These are phyloP conservation scores for Zaprionus kolodkinae DNA, from an alignment of 1,140 invertebrate species.

Conservation along the genomic window DNA sequence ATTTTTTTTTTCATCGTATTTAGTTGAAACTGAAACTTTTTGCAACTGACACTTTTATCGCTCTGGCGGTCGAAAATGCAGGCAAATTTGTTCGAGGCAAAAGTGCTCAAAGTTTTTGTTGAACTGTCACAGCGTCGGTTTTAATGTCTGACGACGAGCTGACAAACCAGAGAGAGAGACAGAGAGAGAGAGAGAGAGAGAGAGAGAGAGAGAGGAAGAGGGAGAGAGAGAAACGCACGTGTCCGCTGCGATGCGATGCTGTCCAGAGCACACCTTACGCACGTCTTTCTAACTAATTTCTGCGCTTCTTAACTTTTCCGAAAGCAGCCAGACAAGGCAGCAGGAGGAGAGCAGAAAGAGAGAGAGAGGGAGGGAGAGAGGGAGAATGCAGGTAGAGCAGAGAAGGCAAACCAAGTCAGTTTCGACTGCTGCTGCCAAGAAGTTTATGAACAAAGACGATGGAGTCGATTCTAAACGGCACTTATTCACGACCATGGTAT, in stretches of 20 bases:
- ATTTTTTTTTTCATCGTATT: conserved; percentile 14
- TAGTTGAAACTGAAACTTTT: conserved; percentile 52
- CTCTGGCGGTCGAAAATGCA: conserved; percentile 56
- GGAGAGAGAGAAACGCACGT: conserved; percentile 38
- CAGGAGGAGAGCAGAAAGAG: background rate
- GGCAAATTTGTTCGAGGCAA: conserved; percentile 46
- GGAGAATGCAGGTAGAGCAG: background rate
- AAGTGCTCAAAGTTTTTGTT: conserved; percentile 41
- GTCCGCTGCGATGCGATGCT: conserved; percentile 38
- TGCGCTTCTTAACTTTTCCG: conserved; percentile 63
- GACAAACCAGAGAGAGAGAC: conserved; percentile 21
- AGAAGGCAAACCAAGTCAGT: conserved; percentile 11
- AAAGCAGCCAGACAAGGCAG: conserved; percentile 7
- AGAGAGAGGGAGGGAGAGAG: background rate
- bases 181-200: conserved; percentile 11
- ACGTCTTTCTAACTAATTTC: conserved; percentile 76
- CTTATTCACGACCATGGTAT: conserved; percentile 47
- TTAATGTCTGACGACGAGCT: conserved; percentile 57
- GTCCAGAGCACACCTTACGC: conserved; percentile 71
- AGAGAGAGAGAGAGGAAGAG: background rate
- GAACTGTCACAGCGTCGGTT: conserved; percentile 41
- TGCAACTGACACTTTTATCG: conserved; percentile 70
- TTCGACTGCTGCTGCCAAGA: conserved; percentile 56
- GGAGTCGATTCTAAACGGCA: conserved; percentile 63
- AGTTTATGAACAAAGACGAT: conserved; percentile 53